Evolutionary conservation across 2,888 invertebrate genomes (phyloP), one percentile per base, ranked within the genome.

Genomic region (Noctuana brunneofusca): DNA sequence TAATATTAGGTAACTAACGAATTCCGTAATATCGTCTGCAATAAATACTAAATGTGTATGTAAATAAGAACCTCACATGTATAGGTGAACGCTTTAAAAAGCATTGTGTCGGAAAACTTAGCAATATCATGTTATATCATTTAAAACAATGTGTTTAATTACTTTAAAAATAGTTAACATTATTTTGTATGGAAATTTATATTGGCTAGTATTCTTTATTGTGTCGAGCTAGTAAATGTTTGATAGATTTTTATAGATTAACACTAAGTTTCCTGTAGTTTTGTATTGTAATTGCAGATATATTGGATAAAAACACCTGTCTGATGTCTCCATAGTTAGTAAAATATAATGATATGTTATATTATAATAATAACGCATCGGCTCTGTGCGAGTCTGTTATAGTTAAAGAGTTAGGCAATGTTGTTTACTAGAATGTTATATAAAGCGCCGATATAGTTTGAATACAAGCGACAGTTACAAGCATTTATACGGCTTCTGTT

Each of bases 1-100:
- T 55, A 55, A 62, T 57, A 57, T 57, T 48, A 57, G 57, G 57
- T 57, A 48, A 57, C 57, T 46, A 57, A 48, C 57, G 48, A 48
- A 48, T 57, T 57, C 48, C 57, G n/a, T 57, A 32, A 57, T 60
- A 54, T 14, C 16, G 53, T 62, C 55, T 55, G 62, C 62, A 62
- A 49, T 60, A 54, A 54, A 54, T 35, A 60, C 38, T 60, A 32
- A 24, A 30, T 30, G 24, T 50, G 52, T 49, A 49, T 62, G 55
- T 62, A 62, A 62, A 55, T 62, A 62, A 41, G 43, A 53, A 35
- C 48, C 14, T 48, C 32, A 48, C 55, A 38, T 56, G 55, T 50
- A 49, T 62, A 56, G 49, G 50, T 56, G 62, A 50, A 50, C 30
- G 55, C 56, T 56, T 55, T 49, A 49, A 55, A 35, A 56, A 41